These are phyloP conservation scores for Garrulus glandarius DNA, from an alignment of 2,797 vertebrate genomes.

Conservation along the genomic window DNA sequence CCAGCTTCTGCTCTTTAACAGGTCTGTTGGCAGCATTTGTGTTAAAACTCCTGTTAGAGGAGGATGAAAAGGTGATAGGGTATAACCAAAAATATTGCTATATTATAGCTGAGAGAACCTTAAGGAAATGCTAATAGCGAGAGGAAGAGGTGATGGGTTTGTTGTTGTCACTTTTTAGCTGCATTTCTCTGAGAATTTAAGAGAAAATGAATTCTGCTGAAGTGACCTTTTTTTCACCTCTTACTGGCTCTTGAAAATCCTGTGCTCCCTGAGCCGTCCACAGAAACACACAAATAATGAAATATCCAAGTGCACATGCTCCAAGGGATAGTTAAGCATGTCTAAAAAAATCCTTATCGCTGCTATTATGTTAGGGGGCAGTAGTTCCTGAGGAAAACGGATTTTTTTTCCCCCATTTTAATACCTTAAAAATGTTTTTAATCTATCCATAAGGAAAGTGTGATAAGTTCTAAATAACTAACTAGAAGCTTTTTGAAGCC, in stretches of 20 bases:
- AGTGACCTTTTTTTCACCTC: constrained; percentile 39
- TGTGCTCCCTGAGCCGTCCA: not conserved
- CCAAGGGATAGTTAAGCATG: not conserved
- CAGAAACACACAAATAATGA: constrained; percentile 34
- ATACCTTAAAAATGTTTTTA: not conserved
- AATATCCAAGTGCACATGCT: constrained; percentile 5
- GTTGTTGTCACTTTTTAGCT: not conserved
- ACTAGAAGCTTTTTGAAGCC: not conserved
- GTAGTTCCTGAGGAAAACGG: not conserved
- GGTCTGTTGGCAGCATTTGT: not conserved
- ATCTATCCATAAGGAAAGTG: not conserved
- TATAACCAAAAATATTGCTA: not conserved
- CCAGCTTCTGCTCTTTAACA: not conserved
- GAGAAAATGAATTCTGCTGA: constrained; percentile 1
- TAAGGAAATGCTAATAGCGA: not conserved
- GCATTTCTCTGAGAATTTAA: not conserved
- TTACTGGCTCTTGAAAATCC: constrained; percentile 2
- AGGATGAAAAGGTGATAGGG: not conserved
- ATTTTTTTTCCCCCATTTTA: not conserved
- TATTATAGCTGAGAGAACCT: not conserved
- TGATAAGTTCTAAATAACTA: not conserved
- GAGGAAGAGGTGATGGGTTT: not conserved
- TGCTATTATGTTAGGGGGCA: not conserved
- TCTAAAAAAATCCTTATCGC: not conserved
- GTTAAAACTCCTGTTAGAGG: not conserved